Conservation (phyloP, 2,888 invertebrate species). For the Dasysyrphus tricinctus region DNA sequence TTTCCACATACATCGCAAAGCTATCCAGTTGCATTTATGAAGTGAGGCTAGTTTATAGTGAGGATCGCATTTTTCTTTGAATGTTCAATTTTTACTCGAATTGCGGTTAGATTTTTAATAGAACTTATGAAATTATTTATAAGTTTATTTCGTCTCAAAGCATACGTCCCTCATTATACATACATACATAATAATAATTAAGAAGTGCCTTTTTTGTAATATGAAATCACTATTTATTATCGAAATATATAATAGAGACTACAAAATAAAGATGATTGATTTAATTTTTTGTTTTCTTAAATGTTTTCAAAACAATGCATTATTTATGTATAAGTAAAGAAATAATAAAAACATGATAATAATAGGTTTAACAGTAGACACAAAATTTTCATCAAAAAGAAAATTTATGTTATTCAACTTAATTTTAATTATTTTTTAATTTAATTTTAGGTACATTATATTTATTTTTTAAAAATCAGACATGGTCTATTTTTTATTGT, state of each 20-base stretch:
- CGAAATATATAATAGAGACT: conserved; percentile 47
- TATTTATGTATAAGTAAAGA: conserved; percentile 33
- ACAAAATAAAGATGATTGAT: conserved; percentile 64
- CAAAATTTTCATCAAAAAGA: conserved; percentile 24
- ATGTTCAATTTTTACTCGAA: too few species aligned
- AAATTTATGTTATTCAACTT: conserved; percentile 17
- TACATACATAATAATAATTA: background rate
- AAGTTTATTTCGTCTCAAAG: too few species aligned
- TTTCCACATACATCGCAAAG: too few species aligned
- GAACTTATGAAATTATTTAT: too few species aligned
- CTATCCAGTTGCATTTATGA: too few species aligned
- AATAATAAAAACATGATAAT: conserved; percentile 54
- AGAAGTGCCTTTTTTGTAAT: background rate
- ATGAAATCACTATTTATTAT: conserved; percentile 26
- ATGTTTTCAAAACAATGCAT: conserved; percentile 56
- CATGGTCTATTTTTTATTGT: conserved; percentile 37
- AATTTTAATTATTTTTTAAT: conserved; percentile 44
- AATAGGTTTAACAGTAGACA: conserved; percentile 67
- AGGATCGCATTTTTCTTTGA: too few species aligned
- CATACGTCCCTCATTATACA: too few species aligned
- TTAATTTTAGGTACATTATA: conserved; percentile 64
- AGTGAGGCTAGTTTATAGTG: too few species aligned
- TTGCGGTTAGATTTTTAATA: too few species aligned
- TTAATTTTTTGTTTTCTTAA: conserved; percentile 23
- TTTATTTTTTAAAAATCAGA: conserved; percentile 58